Evolutionary conservation across 2,888 invertebrate species (phyloP), one percentile per base, ranked within the genome.

Genomic region (Alsophila aescularia): DNA sequence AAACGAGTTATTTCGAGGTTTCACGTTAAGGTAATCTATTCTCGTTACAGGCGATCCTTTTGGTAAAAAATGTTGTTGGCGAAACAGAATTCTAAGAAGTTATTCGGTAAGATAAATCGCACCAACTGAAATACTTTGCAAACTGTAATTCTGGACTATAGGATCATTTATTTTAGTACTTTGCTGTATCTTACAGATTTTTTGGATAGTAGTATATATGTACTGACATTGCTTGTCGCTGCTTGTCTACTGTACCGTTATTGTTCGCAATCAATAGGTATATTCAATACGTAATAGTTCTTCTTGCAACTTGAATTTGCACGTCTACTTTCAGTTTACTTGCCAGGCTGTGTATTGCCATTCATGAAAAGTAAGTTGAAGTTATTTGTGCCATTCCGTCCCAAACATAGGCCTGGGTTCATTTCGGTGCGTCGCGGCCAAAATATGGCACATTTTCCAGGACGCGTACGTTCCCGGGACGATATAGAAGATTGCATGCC

Each of bases 381-480:
- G 4, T 10, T 18, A 37, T 18, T 21, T 7, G 0, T 1, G 8
- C 12, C 12, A n/a, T n/a, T 7, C 32, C 32, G 32, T 32, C 32
- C 32, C 32, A 32, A 32, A 32, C 12, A 41, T 15, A 16, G 32
- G 9, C 15, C 41, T 15, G 6, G 31, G 32, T 43, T 43, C 32
- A 43, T 42, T 42, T 31, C n/a, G 31, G 16, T 31, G 31, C 31
- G 41, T 42, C 31, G 24, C 24, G 4, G 99, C 99, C 68, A 99
- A 90, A 94, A 98, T 99, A 70, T 99, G 93, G 0, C 99, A 97
- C 94, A 96, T 96, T 87, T 96, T 96, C 18, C 14, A 24, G 34
- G 34, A 32, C 34, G 34, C 32, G 27, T 44, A 35, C 35, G 44
- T 35, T 18, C 34, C 29, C n/a, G 41, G 44, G 36, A 50, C 52